phyloP scores from a whole-genome alignment of 2,888 invertebrate genomes.

The Rhogogaster chlorosoma region DNA sequence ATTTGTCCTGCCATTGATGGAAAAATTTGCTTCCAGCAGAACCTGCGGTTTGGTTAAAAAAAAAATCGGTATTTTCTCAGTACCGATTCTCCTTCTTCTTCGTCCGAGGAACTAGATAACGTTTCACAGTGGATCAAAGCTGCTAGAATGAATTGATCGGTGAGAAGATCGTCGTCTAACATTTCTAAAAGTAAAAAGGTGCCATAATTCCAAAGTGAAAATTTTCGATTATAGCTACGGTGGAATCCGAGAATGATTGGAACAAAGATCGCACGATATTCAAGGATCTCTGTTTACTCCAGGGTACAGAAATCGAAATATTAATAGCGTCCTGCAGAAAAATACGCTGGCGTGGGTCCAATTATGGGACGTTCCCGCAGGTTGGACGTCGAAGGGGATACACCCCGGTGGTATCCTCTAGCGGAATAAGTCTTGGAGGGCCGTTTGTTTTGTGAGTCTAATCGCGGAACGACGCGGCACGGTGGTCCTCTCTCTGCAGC shows the following conservation, averaged over 20 bases:
- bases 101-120: not conserved
- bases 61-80: not conserved
- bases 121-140: not conserved
- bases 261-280: no score
- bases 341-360: slow-evolving; percentile 15
- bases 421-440: slow-evolving; percentile 65
- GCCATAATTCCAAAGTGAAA: no score
- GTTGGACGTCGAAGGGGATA: not conserved
- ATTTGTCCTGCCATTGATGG: no score
- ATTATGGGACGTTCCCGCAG: slow-evolving; percentile 30
- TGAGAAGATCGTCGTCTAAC: no score
- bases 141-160: no score
- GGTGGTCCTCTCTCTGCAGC: slow-evolving; percentile 73
- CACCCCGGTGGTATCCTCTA: slow-evolving; percentile 24
- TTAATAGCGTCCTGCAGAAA: not conserved
- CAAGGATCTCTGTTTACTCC: no score
- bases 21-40: not conserved
- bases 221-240: no score
- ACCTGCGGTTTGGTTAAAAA: not conserved
- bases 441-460: slow-evolving; percentile 78
- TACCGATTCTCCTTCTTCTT: not conserved
- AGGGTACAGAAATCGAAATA: not conserved
- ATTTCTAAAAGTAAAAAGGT: no score
- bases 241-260: no score
- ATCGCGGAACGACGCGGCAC: slow-evolving; percentile 75